phyloP scores from a whole-genome alignment of 1,140 invertebrate species.

The Sitodiplosis mosellana region DNA sequence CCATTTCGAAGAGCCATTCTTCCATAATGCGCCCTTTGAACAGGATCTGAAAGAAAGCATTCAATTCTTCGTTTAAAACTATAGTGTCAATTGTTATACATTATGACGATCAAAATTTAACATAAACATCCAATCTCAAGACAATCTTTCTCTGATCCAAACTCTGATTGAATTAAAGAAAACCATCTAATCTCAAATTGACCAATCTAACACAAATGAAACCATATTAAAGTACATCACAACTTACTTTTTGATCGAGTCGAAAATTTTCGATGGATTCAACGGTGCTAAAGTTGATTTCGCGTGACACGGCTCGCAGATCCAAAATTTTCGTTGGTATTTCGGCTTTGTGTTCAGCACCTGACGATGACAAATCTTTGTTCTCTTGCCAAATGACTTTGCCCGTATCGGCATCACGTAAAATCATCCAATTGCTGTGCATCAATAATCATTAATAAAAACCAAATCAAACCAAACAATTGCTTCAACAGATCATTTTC shows the following conservation, averaged over 20 bases:
- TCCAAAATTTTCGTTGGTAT: conserved; percentile 95
- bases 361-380: conserved; percentile 85
- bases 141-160: too few species aligned
- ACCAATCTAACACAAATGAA: background rate
- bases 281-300: conserved; percentile 96
- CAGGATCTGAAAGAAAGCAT: conserved; percentile 30
- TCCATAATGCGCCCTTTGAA: conserved; percentile 70
- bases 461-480: background rate
- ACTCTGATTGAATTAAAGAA: too few species aligned
- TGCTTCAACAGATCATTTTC: too few species aligned
- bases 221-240: background rate
- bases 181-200: too few species aligned
- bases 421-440: conserved; percentile 92
- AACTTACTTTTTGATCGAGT: conserved; percentile 68
- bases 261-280: conserved; percentile 94
- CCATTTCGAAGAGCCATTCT: conserved; percentile 99
- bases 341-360: conserved; percentile 84
- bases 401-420: conserved; percentile 87
- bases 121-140: too few species aligned
- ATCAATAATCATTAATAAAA: conserved; percentile 1
- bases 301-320: conserved; percentile 85
- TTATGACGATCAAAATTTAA: conserved; percentile 6
- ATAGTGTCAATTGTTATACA: too few species aligned
- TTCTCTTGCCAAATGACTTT: conserved; percentile 95
- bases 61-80: too few species aligned